Percentiles rank a stretch among this genome's conserved stretches.
Evolutionary conservation across 2,888 invertebrate species (phyloP).

Genomic region (Dusona sp.): DNA sequence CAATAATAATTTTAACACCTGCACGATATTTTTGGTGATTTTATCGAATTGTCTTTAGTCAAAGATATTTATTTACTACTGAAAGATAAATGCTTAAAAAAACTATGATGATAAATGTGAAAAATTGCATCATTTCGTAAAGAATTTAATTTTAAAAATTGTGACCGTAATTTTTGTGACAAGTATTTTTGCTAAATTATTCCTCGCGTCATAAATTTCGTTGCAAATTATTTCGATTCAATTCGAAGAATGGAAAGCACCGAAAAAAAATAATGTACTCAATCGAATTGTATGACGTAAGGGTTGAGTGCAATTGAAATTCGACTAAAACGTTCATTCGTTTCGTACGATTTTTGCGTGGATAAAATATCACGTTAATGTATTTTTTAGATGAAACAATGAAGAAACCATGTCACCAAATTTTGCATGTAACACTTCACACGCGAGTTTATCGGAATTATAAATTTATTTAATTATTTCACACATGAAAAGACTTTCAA

Average conservation of each 20-base stretch:
- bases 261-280: not conserved
- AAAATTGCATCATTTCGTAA: not conserved
- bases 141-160: no score
- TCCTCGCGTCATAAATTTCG: not conserved
- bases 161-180: not conserved
- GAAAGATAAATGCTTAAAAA: not conserved
- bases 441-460: not conserved
- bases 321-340: not conserved
- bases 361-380: no score
- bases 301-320: not conserved
- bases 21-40: not conserved
- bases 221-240: not conserved
- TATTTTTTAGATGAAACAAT: not conserved
- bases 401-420: not conserved
- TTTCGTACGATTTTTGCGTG: not conserved
- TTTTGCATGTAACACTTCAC: not conserved
- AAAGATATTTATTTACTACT: not conserved
- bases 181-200: not conserved
- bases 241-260: not conserved
- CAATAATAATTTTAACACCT: not conserved
- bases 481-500: not conserved
- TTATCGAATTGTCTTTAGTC: not conserved
- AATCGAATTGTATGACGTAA: not conserved
- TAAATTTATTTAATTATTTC: not conserved
- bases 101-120: not conserved